Evolutionary conservation across 2,797 vertebrate species (phyloP), one percentile per base, ranked within the genome.

Genomic region (Rousettus madagascariensis): DNA sequence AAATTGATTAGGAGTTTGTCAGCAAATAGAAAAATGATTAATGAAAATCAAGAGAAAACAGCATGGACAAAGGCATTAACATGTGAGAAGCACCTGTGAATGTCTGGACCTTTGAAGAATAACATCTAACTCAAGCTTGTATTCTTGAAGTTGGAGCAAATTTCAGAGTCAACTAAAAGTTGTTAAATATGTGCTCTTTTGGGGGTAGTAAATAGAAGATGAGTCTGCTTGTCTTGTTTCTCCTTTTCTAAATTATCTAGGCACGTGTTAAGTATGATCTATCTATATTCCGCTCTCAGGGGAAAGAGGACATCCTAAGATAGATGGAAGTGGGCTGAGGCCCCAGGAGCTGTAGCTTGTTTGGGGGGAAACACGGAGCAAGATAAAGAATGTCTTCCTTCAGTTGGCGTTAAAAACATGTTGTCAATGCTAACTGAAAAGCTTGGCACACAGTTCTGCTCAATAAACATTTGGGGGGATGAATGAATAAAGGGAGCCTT

Each of bases 401-500:
- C 59, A 61, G 49, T 10, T 71, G 43, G 38, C 20, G 38, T 49
- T 43, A 77, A 38, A 24, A 38, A 41, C 1, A 12, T 66, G 53
- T 55, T 46, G 6, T 22, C 4, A 8, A 43, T 15, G 8, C 49
- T 90, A 13, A 5, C 59, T 33, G 38, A 3, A 46, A 43, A 43
- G 28, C 57, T 89, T 91, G 91, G 93, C 79, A 84, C 7, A 12
- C 17, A 38, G 30, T 51, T 82, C 22, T 33, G 26, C 63, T 85
- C 89, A 66, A n/a, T 57, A 87, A 82, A 66, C 79, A 97, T 82
- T 79, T 88, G 49, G 46, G 41, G 46, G 22, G 53, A 80, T 74
- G 83, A 86, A 72, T 89, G 75, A 90, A 90, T 87, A 57, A 80
- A 95, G 72, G 66, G 71, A 59, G 71, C 20, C 72, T 95, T 90